Percentiles rank a stretch among this genome's conserved stretches.
Conservation (phyloP, 2,113 vertebrate genomes). For the Solea solea region DNA sequence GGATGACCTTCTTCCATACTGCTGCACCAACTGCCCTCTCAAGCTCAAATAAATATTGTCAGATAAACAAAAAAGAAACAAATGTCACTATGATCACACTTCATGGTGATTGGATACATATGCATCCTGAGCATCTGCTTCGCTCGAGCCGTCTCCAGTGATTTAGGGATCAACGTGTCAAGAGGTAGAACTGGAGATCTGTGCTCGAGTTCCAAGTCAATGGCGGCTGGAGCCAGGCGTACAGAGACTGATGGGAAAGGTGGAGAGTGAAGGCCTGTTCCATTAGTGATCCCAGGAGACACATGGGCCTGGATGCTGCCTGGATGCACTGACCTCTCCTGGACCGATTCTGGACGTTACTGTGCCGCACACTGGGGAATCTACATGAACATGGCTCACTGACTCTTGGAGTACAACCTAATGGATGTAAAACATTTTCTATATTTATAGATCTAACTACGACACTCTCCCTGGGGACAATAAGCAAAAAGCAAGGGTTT, state of each 20-base stretch:
- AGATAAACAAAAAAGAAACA: constrained; percentile 31
- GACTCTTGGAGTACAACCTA: constrained; percentile 50
- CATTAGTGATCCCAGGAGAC: constrained; percentile 64
- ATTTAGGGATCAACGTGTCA: constrained; percentile 57
- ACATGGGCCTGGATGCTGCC: constrained; percentile 52
- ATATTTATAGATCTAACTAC: constrained; percentile 28
- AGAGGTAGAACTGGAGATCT: constrained; percentile 50
- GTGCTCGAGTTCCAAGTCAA: constrained; percentile 57
- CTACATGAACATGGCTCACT: constrained; percentile 20
- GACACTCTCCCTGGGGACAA: constrained; percentile 29
- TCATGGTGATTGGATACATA: constrained; percentile 46
- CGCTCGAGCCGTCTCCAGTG: constrained; percentile 28
- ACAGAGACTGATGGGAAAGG: constrained; percentile 59
- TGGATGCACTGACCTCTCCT: constrained; percentile 52
- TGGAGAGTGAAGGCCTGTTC: constrained; percentile 60
- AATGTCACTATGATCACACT: constrained; percentile 41
- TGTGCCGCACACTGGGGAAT: constrained; percentile 29
- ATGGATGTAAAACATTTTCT: constrained; percentile 53
- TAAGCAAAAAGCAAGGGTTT: constrained; percentile 36
- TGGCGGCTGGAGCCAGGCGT: constrained; percentile 48
- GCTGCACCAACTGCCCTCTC: constrained; percentile 18
- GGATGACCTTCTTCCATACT: constrained; percentile 47
- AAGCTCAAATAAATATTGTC: constrained; percentile 14
- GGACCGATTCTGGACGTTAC: constrained; percentile 51
- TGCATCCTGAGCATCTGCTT: constrained; percentile 36